These are phyloP conservation scores for Rhinolophus sinicus DNA, from an alignment of 2,113 vertebrate species.

Conservation along the genomic window DNA sequence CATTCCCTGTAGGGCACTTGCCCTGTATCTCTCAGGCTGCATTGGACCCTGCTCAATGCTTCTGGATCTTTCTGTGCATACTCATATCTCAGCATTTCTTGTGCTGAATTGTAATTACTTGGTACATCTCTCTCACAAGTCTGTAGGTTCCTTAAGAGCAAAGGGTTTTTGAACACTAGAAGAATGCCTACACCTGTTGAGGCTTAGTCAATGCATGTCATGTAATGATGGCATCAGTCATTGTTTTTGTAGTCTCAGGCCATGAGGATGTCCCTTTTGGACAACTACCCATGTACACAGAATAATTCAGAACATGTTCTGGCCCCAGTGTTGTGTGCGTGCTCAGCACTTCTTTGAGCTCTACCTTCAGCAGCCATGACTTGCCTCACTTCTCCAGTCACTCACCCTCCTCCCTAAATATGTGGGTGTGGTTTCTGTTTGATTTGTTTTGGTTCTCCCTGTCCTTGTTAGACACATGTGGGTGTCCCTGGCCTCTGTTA, in stretches of 20 bases:
- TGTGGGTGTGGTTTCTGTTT: neutral
- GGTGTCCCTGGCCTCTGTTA: neutral
- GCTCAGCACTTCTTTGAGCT: neutral
- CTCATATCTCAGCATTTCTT: neutral
- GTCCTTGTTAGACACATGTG: neutral
- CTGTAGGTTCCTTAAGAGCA: neutral
- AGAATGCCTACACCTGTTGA: neutral
- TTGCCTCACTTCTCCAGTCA: neutral
- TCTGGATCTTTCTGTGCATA: neutral
- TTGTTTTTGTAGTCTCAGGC: neutral
- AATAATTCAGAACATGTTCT: neutral
- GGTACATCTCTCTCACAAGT: neutral
- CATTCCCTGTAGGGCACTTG: too few species aligned
- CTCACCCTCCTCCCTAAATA: neutral
- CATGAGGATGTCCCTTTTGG: neutral
- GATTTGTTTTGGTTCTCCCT: neutral
- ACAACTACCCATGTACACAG: neutral
- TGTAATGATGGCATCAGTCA: neutral
- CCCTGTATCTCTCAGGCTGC: neutral
- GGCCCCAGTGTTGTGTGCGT: neutral
- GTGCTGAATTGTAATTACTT: neutral
- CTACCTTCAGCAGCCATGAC: neutral
- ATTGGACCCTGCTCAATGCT: rapidly evolving
- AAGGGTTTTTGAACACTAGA: neutral
- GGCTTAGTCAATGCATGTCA: neutral